Evolutionary conservation across 2,888 invertebrate species (phyloP), one percentile per base, ranked within the genome.

Genomic region (Tupiocoris notatus): DNA sequence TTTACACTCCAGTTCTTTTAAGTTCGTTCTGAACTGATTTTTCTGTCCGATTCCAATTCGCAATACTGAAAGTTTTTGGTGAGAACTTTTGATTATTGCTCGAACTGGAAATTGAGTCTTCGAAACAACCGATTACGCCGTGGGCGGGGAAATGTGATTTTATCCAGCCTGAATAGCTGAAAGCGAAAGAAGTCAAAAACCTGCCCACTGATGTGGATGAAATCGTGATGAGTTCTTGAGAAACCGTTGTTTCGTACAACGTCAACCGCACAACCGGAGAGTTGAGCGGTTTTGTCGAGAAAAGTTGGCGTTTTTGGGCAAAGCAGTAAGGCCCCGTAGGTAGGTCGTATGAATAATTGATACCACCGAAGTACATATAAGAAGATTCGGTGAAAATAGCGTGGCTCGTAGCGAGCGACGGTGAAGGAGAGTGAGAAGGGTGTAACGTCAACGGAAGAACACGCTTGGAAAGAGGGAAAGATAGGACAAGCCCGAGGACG

Each of bases 311-410:
- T 67, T 23, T 9, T 12, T 17, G 57, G 67, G n/a, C 56, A 67
- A 67, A 67, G 67, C 56, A 67, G 67, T 22, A 56, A 39, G 56
- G 21, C 22, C 54, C 17, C 56, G 67, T 22, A 67, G 67, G 67
- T 54, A 56, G 56, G 67, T 57, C 67, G 57, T 67, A 67, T 67
- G 67, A 67, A 67, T 67, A 67, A 57, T 67, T 67, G 67, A 67
- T 67, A 67, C n/a, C 39, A 57, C 67, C 57, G 56, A 67, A 67
- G 57, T 67, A 67, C 57, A 20, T 56, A 56, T 21, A 21, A 24
- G 39, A 56, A 39, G 56, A 18, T 20, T 17, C 21, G 66, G 67
- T 39, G 39, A 39, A 39, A 39, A 39, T 39, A 20, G 57, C 22
- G 21, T 25, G 21, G 54, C 16, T 20, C 20, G 24, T n/a, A n/a